Percentiles rank a stretch among this genome's conserved stretches.
phyloP scores from a whole-genome alignment of 1,140 invertebrate species.

The Drosophila arawakana region DNA sequence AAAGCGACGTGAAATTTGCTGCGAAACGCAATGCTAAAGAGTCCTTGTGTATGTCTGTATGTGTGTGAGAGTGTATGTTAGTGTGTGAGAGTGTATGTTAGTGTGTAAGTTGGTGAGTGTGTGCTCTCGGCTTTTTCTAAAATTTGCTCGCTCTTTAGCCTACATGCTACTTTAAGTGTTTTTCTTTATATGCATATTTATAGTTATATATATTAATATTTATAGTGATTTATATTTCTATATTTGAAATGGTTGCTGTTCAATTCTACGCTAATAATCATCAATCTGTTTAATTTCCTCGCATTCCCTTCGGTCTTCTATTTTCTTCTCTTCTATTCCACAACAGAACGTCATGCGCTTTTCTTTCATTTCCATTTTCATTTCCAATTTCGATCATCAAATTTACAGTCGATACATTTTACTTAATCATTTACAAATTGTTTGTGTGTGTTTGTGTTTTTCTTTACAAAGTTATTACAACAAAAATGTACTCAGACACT shows the following conservation, averaged over 20 bases:
- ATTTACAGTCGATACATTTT: constrained; percentile 70
- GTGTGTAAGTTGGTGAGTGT: constrained; percentile 38
- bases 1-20: constrained; percentile 74
- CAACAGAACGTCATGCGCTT: constrained; percentile 40
- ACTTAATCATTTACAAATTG: constrained; percentile 73
- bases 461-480: constrained; percentile 74
- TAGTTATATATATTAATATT: constrained; percentile 31
- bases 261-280: constrained; percentile 59
- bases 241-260: constrained; percentile 65
- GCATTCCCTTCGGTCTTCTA: constrained; percentile 21
- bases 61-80: constrained; percentile 36
- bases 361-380: constrained; percentile 32
- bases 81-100: constrained; percentile 37
- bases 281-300: constrained; percentile 36
- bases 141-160: constrained; percentile 47
- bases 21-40: constrained; percentile 56
- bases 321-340: constrained; percentile 26
- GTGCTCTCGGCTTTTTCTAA: constrained; percentile 33
- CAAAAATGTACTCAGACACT: constrained; percentile 61
- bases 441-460: constrained; percentile 15
- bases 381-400: constrained; percentile 34
- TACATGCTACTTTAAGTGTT: constrained; percentile 51
- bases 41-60: constrained; percentile 47
- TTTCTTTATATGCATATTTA: constrained; percentile 46
- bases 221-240: constrained; percentile 38